Evolutionary conservation across 1,140 invertebrate genomes (phyloP), one percentile per base, ranked within the genome.

Genomic region (Chionoecetes opilio): DNA sequence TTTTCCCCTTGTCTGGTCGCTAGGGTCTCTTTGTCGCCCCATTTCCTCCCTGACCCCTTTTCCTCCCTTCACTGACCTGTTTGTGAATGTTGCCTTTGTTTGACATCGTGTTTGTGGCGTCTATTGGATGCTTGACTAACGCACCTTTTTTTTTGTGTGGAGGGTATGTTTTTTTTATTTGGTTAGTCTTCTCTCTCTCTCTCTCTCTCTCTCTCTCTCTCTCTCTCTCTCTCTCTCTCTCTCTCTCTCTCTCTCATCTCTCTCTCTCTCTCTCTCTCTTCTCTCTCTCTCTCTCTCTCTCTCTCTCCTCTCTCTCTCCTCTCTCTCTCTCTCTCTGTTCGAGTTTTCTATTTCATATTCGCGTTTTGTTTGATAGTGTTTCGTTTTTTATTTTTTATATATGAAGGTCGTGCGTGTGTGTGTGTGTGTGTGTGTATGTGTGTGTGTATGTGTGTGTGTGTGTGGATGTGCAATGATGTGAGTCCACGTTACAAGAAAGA

Each of bases 151-250:
- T 14, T 14, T n/a, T n/a, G n/a, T n/a, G n/a, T n/a, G n/a, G n/a
- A n/a, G n/a, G n/a, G 21, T 17, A 5, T 75, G 63, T 75, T 75
- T 75, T 21, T 63, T 63, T 37, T 37, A 84, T 21, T n/a, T n/a
- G n/a, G n/a, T n/a, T n/a, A n/a, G n/a, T 32, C 82, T 84, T 84
- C 32, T 32, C 32, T n/a, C 87, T 35, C 35, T 38, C 87, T 38
- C 3, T 89, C 38, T 90, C 88, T 38, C 88, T 46, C 37, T 46
- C 34, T 91, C 89, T 37, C 38, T 41, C 38, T 53, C 35, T 90
- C 17, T 53, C 37, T 41, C 41, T 38, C 37, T 53, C 38, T 41
- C n/a, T 91, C 38, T 91, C 17, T 91, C 17, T 91, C 37, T 91
- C 38, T 53, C 3, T 32, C 38, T 41, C 29, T 1, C 37, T 82